These are phyloP conservation scores for Heliopora coerulea DNA, from an alignment of 92 coral and sea anemone genomes.

Conservation along the genomic window DNA sequence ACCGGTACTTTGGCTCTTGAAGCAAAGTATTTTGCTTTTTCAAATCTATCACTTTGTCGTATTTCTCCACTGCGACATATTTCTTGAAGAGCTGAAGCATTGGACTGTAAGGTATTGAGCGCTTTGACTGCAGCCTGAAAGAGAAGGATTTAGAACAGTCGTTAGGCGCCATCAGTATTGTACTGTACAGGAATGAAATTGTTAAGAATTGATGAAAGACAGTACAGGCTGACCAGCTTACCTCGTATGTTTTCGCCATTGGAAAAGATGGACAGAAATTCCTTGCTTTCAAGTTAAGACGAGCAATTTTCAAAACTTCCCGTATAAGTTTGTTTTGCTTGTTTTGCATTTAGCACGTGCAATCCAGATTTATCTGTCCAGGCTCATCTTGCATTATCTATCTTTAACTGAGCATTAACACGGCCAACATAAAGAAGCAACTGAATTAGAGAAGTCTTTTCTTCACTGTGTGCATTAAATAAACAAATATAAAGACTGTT, in stretches of 20 bases:
- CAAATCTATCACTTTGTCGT: constrained; percentile 69
- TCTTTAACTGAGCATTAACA: no score
- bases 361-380: no score
- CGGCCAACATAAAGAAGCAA: no score
- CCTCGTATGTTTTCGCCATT: constrained; percentile 33
- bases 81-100: constrained; percentile 80
- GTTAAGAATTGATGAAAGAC: not conserved
- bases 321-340: not conserved
- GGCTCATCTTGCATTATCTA: no score
- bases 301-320: not conserved
- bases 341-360: no score
- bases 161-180: no score
- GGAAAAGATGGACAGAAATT: not conserved
- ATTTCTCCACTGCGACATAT: constrained; percentile 76
- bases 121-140: constrained; percentile 88
- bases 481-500: no score
- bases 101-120: constrained; percentile 87
- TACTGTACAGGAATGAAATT: no score
- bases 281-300: not conserved
- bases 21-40: constrained; percentile 69
- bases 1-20: constrained; percentile 89
- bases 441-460: no score
- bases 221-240: not conserved
- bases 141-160: no score
- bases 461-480: no score